Evolutionary conservation across 2,797 vertebrate species (phyloP).

Genomic region (Leptoclinus maculatus): DNA sequence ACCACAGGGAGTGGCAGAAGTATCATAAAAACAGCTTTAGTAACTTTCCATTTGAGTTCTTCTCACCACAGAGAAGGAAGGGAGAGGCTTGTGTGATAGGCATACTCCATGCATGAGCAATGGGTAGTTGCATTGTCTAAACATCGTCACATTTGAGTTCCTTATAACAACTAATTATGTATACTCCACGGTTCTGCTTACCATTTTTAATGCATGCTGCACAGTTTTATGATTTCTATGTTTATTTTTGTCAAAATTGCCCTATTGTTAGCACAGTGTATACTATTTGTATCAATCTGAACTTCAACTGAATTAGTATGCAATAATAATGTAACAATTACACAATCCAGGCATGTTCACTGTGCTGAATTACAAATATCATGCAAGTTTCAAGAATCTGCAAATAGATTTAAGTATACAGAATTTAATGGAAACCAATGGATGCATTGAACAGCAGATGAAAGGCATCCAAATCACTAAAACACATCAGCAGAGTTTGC

Average conservation of each 20-base stretch:
- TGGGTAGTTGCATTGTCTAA: background rate
- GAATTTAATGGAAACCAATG: background rate
- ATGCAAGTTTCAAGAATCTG: background rate
- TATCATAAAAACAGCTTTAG: slow-evolving; percentile 40
- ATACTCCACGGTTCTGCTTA: background rate
- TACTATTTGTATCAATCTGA: background rate
- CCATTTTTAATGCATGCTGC: background rate
- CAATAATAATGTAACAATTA: background rate
- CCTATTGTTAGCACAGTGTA: background rate
- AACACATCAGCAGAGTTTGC: background rate
- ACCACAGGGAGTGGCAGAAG: slow-evolving; percentile 51
- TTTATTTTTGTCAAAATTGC: background rate
- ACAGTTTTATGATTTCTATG: background rate
- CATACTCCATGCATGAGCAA: background rate
- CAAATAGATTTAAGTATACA: background rate
- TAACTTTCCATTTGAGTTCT: slow-evolving; percentile 65
- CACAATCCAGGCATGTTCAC: too few relatives aligned
- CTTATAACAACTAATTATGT: background rate
- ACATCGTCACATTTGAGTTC: background rate
- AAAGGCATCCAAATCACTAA: background rate
- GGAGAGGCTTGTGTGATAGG: slow-evolving; percentile 38
- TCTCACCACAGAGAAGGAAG: slow-evolving; percentile 32
- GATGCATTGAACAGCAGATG: background rate
- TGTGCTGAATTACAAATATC: too few relatives aligned
- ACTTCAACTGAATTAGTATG: background rate